Percentiles rank a stretch among this genome's conserved stretches.
Conservation (phyloP, 2,888 invertebrate genomes). For the Balanococcus diminutus region DNA sequence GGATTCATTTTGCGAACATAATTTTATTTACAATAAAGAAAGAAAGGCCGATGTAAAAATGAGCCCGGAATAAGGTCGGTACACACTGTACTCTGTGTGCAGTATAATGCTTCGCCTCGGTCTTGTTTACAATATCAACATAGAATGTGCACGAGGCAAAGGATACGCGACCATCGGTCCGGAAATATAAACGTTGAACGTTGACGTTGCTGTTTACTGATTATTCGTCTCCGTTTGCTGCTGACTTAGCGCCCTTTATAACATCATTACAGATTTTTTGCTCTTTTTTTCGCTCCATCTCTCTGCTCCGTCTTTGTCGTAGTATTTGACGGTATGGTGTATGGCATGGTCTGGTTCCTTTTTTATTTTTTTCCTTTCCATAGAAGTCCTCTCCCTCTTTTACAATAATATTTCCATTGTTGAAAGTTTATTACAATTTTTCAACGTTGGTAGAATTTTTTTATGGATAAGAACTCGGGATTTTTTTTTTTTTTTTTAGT, state of each 20-base stretch:
- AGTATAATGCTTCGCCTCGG: conserved; percentile 33
- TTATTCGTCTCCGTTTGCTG: conserved; percentile 51
- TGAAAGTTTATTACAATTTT: neutral
- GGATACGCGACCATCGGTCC: conserved; percentile 45
- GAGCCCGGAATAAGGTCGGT: conserved; percentile 37
- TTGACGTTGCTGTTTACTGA: conserved; percentile 52
- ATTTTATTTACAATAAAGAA: conserved; percentile 51
- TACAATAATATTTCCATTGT: neutral
- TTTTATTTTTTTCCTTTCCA: neutral
- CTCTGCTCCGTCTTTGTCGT: neutral
- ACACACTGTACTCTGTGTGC: neutral
- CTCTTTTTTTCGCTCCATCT: neutral
- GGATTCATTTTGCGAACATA: conserved; percentile 45
- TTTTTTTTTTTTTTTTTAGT: too few species aligned
- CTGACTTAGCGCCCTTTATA: conserved; percentile 52
- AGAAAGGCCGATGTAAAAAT: conserved; percentile 50
- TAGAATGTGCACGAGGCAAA: conserved; percentile 35
- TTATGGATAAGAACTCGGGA: neutral
- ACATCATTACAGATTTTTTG: conserved; percentile 45
- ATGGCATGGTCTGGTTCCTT: too few species aligned
- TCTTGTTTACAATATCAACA: conserved; percentile 52
- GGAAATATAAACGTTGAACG: conserved; percentile 49
- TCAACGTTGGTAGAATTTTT: neutral
- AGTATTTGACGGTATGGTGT: too few species aligned
- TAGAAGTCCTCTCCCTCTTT: neutral